These are phyloP conservation scores for Rhinichthys osculus DNA, from an alignment of 2,797 vertebrate genomes.

Conservation along the genomic window DNA sequence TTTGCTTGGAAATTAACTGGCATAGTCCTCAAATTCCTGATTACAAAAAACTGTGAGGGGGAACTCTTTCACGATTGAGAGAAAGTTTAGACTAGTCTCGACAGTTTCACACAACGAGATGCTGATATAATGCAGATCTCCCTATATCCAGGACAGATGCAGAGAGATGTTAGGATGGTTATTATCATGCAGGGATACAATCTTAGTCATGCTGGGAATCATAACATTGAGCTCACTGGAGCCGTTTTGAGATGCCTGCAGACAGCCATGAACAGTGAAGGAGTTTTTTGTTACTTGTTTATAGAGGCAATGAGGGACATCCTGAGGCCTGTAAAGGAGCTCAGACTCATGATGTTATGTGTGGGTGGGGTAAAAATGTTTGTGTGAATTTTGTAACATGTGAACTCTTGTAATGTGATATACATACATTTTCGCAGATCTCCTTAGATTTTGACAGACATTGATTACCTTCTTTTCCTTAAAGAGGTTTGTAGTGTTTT, in stretches of 20 bases:
- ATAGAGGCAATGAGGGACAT: constrained; percentile 58
- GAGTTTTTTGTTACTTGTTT: constrained; percentile 66
- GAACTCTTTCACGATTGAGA: not conserved
- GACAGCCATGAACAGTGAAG: constrained; percentile 50
- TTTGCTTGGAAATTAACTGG: not conserved
- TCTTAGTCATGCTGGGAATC: constrained; percentile 69
- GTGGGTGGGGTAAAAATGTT: constrained; percentile 16
- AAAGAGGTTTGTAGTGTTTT: not conserved
- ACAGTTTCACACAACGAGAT: constrained; percentile 59
- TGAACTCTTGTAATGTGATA: not conserved
- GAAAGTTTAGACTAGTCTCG: constrained; percentile 22
- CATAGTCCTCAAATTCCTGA: not conserved
- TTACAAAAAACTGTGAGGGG: not conserved
- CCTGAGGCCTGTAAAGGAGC: constrained; percentile 56
- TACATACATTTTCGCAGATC: not conserved
- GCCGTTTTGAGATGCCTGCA: not conserved
- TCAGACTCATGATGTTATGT: constrained; percentile 13
- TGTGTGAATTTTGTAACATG: not conserved
- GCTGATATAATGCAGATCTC: constrained; percentile 57
- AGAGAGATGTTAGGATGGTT: not conserved
- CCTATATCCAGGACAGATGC: constrained; percentile 61
- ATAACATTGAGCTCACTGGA: constrained; percentile 10
- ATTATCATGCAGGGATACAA: constrained; percentile 45
- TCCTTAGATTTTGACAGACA: not conserved
- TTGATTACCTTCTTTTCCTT: not conserved